These are phyloP conservation scores for Phlogophora meticulosa DNA, from an alignment of 2,888 invertebrate species.

Conservation along the genomic window DNA sequence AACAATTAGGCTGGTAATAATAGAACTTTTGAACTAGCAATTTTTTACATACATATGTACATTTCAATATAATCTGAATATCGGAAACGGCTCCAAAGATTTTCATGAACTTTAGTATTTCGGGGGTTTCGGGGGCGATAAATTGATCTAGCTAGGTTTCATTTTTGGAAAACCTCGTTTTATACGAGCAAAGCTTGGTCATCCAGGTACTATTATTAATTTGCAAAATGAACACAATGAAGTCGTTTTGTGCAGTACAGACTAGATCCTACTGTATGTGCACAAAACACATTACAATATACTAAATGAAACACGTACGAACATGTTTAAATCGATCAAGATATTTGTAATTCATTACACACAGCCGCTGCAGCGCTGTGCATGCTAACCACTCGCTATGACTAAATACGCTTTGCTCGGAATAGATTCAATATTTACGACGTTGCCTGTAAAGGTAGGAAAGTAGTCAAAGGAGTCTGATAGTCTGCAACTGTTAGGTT, in stretches of 20 bases:
- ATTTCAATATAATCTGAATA: too few species aligned
- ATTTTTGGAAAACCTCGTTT: too few species aligned
- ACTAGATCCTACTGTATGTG: neutral
- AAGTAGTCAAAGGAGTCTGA: neutral
- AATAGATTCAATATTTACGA: constrained; percentile 48
- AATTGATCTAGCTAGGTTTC: too few species aligned
- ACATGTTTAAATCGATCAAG: constrained; percentile 53
- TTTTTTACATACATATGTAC: too few species aligned
- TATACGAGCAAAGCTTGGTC: too few species aligned
- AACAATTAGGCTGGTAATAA: too few species aligned
- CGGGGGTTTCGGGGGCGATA: too few species aligned
- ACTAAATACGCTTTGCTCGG: constrained; percentile 38
- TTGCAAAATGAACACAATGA: too few species aligned
- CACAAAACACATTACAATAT: constrained; percentile 7
- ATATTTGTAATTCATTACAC: constrained; percentile 61
- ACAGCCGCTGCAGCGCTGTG: constrained; percentile 51
- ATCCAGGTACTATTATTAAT: too few species aligned
- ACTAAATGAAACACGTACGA: constrained; percentile 39
- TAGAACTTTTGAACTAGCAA: too few species aligned
- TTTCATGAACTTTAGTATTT: too few species aligned
- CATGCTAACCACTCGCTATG: constrained; percentile 51
- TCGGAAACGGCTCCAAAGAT: too few species aligned
- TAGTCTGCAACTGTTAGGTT: neutral
- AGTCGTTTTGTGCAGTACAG: neutral
- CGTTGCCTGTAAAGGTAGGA: constrained; percentile 18